Base-by-base conservation (phyloP, 1,140 invertebrate genomes). In the Phthorimaea operculella region DNA sequence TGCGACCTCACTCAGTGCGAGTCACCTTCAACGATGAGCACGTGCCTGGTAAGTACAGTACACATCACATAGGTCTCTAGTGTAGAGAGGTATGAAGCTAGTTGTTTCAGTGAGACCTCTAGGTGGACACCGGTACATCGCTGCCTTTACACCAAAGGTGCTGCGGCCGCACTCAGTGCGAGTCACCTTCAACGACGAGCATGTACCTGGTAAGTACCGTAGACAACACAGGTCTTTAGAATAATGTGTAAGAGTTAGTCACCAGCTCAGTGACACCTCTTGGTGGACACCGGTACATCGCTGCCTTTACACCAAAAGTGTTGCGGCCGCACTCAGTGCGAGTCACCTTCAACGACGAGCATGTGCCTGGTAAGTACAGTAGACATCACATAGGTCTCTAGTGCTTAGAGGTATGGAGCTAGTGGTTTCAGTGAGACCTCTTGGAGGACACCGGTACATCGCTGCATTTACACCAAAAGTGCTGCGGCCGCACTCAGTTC, bases 11-110 rank as follows among this genome's bases (percentile, higher is more conserved):
- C 85, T 88, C 91, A 3, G 93, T 99, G 11, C 94, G 98, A 72
- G 97, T 99, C 89, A 96, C 93, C 52, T 99, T 99, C 86, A 99
- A 99, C 85, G 94, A 94, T 17, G 92, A 97, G 78, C 90, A 92
- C 63, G 95, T 99, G 11, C 92, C 94, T 75, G 96, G 96, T 96
- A 87, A 92, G 92, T 89, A 49, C 47, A n/a, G n/a, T n/a, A n/a
- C 7, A 10, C 7, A 36, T 36, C n/a, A n/a, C n/a, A n/a, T n/a
- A n/a, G n/a, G n/a, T n/a, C n/a, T n/a, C n/a, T n/a, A n/a, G n/a
- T n/a, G n/a, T n/a, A n/a, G n/a, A n/a, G n/a, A n/a, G n/a, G n/a
- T n/a, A n/a, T n/a, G n/a, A n/a, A n/a, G n/a, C n/a, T n/a, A n/a
- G n/a, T n/a, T n/a, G n/a, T n/a, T n/a, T 95, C 94, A 55, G 96